Evolutionary conservation across 2,797 vertebrate genomes (phyloP), one percentile per base, ranked within the genome.

Genomic region (Eulemur coronatus): DNA sequence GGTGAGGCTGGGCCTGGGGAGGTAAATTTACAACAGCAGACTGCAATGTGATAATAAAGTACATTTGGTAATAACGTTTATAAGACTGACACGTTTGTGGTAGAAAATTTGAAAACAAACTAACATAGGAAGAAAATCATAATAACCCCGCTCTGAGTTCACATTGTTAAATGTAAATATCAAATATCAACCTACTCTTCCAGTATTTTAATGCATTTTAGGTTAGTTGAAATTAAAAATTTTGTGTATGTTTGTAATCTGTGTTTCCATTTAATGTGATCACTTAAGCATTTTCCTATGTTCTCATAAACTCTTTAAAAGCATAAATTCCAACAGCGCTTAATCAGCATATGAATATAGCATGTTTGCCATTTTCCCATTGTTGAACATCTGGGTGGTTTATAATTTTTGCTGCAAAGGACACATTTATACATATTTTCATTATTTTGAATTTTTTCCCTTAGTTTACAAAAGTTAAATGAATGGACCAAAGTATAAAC

Each of bases 271-370:
- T 35, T 7, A 3, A 50, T 35, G 24, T 35, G 9, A 0, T 35
- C 4, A 12, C 14, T 7, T n/a, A 20, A 63, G 81, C 75, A 4
- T 65, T 33, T 48, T 72, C 48, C 48, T n/a, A 0, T 10, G n/a
- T n/a, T 28, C 69, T 30, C 35, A 2, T 1, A 7, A 57, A 1
- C 30, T 69, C 67, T 63, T 41, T 3, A 43, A 67, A 75, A 43
- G 22, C 10, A 3, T 24, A 13, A 4, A 33, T 24, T 57, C 7
- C 22, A 2, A 10, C 0, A 13, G 26, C 11, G 18, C 72, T 41
- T 46, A 1, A 14, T 28, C 79, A 4, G 79, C 63, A 0, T 2
- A 0, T 0, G 38, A 22, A 26, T 11, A 10, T 18, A 30, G 11
- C 11, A 0, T 0, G 4, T 28, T 52, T 22, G 1, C 38, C 65